phyloP scores from a whole-genome alignment of 2,888 invertebrate genomes.

The Drosophila seclusa region DNA sequence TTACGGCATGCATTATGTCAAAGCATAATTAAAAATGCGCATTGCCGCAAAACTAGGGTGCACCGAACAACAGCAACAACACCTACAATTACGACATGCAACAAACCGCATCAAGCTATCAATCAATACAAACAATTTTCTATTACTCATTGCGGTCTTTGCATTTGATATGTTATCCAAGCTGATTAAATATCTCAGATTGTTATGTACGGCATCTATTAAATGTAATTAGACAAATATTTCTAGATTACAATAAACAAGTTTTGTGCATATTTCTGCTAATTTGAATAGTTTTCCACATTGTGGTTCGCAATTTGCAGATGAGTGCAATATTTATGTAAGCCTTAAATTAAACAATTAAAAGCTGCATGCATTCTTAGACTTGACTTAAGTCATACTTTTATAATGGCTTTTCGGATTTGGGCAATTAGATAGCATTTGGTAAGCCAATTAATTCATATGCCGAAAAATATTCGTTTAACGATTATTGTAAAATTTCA shows the following conservation, averaged over 20 bases:
- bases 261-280: neutral
- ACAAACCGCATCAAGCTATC: slow-evolving; percentile 22
- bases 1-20: slow-evolving; percentile 47
- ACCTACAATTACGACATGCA: neutral
- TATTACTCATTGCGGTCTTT: neutral
- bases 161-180: slow-evolving; percentile 7
- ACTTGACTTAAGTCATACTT: neutral
- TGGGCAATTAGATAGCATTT: neutral
- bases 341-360: neutral
- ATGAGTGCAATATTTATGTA: neutral
- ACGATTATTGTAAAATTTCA: neutral
- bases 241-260: neutral
- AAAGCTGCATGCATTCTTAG: neutral
- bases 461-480: neutral
- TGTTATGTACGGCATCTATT: neutral
- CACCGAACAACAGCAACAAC: slow-evolving; percentile 2
- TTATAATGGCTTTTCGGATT: no score
- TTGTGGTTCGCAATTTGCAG: neutral
- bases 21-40: slow-evolving; percentile 65
- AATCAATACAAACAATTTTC: slow-evolving; percentile 37
- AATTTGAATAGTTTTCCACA: neutral
- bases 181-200: neutral
- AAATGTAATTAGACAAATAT: neutral
- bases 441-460: neutral
- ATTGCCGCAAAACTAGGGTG: slow-evolving; percentile 20